Base-by-base conservation (phyloP, 2,888 invertebrate species). In the Sarcophaga caerulescens region DNA sequence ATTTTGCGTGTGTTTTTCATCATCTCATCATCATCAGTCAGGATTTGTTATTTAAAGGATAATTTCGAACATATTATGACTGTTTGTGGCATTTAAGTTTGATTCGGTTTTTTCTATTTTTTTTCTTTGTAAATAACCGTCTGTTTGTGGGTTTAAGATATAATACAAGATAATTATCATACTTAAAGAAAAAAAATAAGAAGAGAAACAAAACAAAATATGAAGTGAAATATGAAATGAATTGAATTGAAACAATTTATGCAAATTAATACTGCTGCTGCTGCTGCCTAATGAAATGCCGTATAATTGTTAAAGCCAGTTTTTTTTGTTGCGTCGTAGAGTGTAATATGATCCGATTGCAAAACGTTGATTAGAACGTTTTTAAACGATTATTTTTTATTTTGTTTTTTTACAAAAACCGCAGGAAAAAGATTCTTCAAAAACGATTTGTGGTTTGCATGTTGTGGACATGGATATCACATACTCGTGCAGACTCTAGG, bases 61-160 rank as follows among this genome's bases (percentile, higher is more conserved):
- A 76, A 76, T 80, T n/a, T 62, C 63, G 14, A 76, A 76, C 63
- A 83, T 79, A 83, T 83, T 85, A 77, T 85, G 83, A 85, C 83
- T 75, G 78, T 68, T 85, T 85, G 85, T 79, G 81, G 85, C 66
- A 78, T 79, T 78, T 66, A 52, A 78, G 81, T 74, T 70, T 19
- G 66, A 78, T 77, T 35, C 35, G 35, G 6, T 35, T 35, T 35
- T 35, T 35, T 35, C 25, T 35, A 1, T 63, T 66, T 62, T 68
- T 52, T 80, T 52, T 52, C 3, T 35, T 35, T 35, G 10, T 35
- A 35, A 35, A 35, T 35, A 17, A 76, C 70, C 70, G 57, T 65
- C 6, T 65, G 35, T 68, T 6, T 35, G 35, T 65, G 65, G 60
- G 44, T 73, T 73, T 73, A 60, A 73, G 44, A 73, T 60, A 59